These are phyloP conservation scores for Eristalinus sepulchralis DNA, from an alignment of 2,888 invertebrate genomes.

Conservation along the genomic window DNA sequence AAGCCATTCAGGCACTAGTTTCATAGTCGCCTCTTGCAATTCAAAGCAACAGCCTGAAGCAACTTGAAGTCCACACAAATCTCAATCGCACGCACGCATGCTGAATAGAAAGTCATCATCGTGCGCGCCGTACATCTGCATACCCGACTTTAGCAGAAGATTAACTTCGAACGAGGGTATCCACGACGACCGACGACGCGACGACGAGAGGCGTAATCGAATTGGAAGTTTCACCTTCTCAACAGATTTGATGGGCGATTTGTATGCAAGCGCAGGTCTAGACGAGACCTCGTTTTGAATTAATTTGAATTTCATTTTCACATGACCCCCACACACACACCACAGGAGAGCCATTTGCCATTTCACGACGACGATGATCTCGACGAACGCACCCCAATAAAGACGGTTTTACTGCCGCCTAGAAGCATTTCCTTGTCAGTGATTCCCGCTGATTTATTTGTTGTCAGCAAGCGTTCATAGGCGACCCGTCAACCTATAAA, in stretches of 20 bases:
- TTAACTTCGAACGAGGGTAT: neutral
- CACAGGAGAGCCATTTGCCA: neutral
- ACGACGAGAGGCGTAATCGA: neutral
- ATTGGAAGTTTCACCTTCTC: neutral
- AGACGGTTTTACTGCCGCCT: neutral
- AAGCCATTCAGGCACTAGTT: no score
- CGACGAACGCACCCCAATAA: neutral
- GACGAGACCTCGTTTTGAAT: neutral
- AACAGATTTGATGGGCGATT: neutral
- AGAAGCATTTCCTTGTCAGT: neutral
- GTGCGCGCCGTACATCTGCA: neutral
- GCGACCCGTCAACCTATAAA: neutral
- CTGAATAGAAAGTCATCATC: neutral
- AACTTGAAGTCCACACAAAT: no score
- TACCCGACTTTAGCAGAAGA: neutral
- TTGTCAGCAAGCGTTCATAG: neutral
- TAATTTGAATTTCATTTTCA: neutral
- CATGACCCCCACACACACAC: neutral
- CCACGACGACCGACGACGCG: no score
- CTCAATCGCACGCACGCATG: neutral
- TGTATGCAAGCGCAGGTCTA: neutral
- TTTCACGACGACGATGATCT: neutral
- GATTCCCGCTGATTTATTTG: neutral
- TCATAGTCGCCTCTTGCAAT: no score
- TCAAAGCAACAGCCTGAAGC: no score